Evolutionary conservation across 2,113 vertebrate genomes (phyloP).

Genomic region (Brevimyrus niger): DNA sequence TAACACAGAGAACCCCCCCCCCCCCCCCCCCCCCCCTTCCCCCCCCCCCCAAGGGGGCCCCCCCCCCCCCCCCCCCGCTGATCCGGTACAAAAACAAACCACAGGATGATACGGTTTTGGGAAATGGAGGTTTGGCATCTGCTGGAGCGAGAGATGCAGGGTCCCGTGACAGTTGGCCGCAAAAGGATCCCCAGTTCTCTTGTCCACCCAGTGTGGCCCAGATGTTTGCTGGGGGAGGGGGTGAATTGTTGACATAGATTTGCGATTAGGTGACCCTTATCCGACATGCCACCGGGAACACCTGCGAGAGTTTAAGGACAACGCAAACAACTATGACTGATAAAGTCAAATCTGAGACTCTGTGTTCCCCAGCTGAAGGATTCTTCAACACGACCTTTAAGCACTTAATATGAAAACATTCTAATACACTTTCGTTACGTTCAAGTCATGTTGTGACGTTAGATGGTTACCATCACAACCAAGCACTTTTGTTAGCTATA

Average conservation of each 20-base stretch:
- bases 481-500: background rate
- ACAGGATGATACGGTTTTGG: constrained; percentile 16
- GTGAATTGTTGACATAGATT: constrained; percentile 1
- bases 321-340: constrained; percentile 10
- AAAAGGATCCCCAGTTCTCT: background rate
- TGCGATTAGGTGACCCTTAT: constrained; percentile 23
- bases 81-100: constrained; percentile 1
- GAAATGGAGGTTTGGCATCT: constrained; percentile 21
- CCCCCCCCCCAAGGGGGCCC: too few species aligned
- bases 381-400: background rate
- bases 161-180: background rate
- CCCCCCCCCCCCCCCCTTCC: too few species aligned
- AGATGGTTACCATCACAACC: background rate
- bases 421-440: background rate
- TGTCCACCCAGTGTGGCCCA: constrained; percentile 12
- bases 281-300: constrained; percentile 22
- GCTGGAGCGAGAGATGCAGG: background rate
- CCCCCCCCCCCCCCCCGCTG: too few species aligned
- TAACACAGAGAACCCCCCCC: too few species aligned
- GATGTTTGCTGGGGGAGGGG: constrained; percentile 21
- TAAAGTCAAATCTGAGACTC: background rate
- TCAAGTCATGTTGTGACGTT: background rate
- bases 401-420: background rate
- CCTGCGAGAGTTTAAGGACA: constrained; percentile 25
- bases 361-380: background rate